A percentile compares a stretch with the other conserved stretches of the same genome.
Conservation (phyloP, 1,140 invertebrate species). For the Drosophila nebulosa region DNA sequence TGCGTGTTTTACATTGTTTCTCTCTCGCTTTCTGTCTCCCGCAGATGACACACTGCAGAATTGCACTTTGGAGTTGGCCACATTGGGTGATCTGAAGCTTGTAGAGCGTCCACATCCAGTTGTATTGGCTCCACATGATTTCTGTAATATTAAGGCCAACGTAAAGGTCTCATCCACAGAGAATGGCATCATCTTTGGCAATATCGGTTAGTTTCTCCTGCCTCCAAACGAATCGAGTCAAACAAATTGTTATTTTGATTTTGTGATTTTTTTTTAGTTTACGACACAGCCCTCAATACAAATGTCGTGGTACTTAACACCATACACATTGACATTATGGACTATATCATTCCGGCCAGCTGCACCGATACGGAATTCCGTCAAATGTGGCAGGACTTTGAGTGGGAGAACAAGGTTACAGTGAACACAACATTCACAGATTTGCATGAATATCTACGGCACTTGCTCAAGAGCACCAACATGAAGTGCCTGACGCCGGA, state of each 20-base stretch:
- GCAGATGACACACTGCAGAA: conserved; percentile 96
- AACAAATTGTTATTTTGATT: background rate
- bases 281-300: conserved; percentile 95
- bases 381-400: conserved; percentile 99
- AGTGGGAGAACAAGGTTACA: conserved; percentile 99
- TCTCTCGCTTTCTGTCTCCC: background rate
- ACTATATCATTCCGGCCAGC: conserved; percentile 98
- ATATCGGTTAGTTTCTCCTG: conserved; percentile 95
- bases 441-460: conserved; percentile 95
- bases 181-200: conserved; percentile 99
- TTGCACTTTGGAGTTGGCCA: conserved; percentile 98
- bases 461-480: conserved; percentile 96
- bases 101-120: conserved; percentile 98
- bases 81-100: conserved; percentile 97
- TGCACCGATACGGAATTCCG: conserved; percentile 98
- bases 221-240: too few relatives aligned
- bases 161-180: conserved; percentile 98
- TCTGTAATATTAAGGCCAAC: conserved; percentile 98
- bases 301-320: conserved; percentile 99
- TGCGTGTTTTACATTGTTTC: background rate
- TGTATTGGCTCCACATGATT: conserved; percentile 97
- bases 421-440: conserved; percentile 97
- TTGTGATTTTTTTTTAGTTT: conserved; percentile 84
- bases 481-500: conserved; percentile 99
- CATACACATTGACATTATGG: conserved; percentile 99